Evolutionary conservation across 2,888 invertebrate genomes (phyloP).

Genomic region (Protula sp.): DNA sequence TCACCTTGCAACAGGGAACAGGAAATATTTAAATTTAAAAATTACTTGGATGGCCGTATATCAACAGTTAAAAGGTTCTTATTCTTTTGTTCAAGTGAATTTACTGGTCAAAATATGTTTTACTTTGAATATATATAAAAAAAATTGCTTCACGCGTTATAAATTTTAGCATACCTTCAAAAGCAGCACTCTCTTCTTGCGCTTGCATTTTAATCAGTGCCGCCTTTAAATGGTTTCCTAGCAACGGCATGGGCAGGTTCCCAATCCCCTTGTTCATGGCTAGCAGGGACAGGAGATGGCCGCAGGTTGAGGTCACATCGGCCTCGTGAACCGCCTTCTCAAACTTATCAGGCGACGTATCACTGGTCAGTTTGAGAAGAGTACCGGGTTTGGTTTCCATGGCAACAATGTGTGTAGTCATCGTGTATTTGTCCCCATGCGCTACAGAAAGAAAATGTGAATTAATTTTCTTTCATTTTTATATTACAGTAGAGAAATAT

Average conservation of each 20-base stretch:
- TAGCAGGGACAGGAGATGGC: slow-evolving; percentile 47
- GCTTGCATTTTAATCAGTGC: slow-evolving; percentile 29
- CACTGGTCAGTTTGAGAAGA: slow-evolving; percentile 36
- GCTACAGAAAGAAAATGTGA: slow-evolving; percentile 1
- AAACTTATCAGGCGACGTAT: slow-evolving; percentile 36
- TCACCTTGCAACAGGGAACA: no score
- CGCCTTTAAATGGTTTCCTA: slow-evolving; percentile 42
- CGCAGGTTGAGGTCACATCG: slow-evolving; percentile 31
- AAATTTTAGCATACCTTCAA: no score
- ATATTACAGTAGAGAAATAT: background rate
- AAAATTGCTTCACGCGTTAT: no score
- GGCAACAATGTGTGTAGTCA: slow-evolving; percentile 39
- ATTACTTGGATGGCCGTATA: no score
- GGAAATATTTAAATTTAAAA: no score
- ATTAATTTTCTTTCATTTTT: background rate
- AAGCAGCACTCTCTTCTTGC: no score
- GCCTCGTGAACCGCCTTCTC: slow-evolving; percentile 24
- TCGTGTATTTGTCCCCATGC: background rate
- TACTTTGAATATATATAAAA: no score
- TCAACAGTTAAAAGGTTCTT: background rate
- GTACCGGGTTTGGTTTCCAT: slow-evolving; percentile 40
- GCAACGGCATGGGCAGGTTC: slow-evolving; percentile 39
- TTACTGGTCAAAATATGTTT: no score
- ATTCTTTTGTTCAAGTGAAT: background rate
- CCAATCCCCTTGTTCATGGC: slow-evolving; percentile 38